Evolutionary conservation across 1,140 invertebrate species (phyloP), one percentile per base, ranked within the genome.

Genomic region (Trichogramma pretiosum): DNA sequence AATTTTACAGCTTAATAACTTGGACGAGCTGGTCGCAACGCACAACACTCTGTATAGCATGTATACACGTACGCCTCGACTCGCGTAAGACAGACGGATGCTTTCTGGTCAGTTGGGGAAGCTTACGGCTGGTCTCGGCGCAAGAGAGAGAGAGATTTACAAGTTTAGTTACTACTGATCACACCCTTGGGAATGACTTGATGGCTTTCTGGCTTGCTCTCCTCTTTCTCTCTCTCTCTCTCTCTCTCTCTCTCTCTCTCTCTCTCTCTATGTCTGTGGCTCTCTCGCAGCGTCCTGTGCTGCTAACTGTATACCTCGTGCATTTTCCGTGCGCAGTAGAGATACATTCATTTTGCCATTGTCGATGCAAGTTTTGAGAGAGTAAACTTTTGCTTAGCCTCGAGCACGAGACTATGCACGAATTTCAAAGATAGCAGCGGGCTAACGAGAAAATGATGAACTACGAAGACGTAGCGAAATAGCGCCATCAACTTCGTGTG

Each of bases 121-220:
- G 63, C 52, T 45, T 34, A 37, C 33, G 18, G 16, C 46, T 52
- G 44, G 56, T 51, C 50, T 48, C 52, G 53, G 52, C 55, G 48
- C 56, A 46, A 10, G 17, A 26, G 14, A 9, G 39, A 19, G 47
- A 48, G 60, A 69, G 67, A 68, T 69, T 69, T 69, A 69, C 67
- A 68, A 67, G 67, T 69, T 68, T 68, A 69, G 67, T 69, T 69
- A 69, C 48, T 59, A 35, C 55, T 62, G 63, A 69, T 68, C 63
- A 67, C 67, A 60, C 67, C 64, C 67, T 11, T 48, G 67, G 64
- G 67, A 67, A 26, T 41, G 36, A 34, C 46, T 50, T 57, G 55
- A 60, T 61, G 53, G 57, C 50, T 48, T 59, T n/a, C n/a, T n/a
- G n/a, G n/a, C n/a, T n/a, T n/a, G n/a, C n/a, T 7, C 24, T 28